Percentiles rank a stretch among this genome's conserved stretches.
These are phyloP conservation scores for Chaetoderma sp. DNA, from an alignment of 2,888 invertebrate genomes.

Conservation along the genomic window DNA sequence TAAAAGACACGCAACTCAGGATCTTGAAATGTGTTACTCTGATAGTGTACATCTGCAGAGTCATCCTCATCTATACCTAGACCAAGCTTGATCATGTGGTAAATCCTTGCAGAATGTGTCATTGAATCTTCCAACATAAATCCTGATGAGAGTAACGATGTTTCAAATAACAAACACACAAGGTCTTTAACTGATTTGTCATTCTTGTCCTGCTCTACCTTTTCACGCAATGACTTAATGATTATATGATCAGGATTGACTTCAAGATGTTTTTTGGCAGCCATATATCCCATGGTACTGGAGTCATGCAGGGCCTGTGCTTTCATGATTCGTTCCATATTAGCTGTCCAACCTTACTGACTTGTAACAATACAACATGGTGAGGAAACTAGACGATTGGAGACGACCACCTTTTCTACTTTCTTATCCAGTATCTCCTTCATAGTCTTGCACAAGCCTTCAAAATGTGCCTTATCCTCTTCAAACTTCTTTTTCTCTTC, in stretches of 20 bases:
- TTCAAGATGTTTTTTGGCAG: constrained; percentile 98
- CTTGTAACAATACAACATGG: constrained; percentile 99
- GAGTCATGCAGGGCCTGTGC: constrained; percentile 97
- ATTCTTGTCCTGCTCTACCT: constrained; percentile 96
- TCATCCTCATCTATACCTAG: no score
- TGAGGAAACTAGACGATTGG: constrained; percentile 95
- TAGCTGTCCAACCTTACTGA: constrained; percentile 99
- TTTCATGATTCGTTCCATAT: constrained; percentile 99
- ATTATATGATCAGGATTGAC: constrained; percentile 97
- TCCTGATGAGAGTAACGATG: constrained; percentile 94
- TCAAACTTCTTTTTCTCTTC: constrained; percentile 97
- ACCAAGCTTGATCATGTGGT: constrained; percentile 98
- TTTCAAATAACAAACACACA: constrained; percentile 95
- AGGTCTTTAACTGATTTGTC: constrained; percentile 99
- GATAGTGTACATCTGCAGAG: no score
- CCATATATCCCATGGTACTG: constrained; percentile 99
- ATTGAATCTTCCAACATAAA: constrained; percentile 94
- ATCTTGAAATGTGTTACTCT: no score
- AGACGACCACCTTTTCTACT: constrained; percentile 97
- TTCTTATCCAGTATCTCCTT: constrained; percentile 98
- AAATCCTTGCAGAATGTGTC: constrained; percentile 91
- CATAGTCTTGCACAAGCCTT: constrained; percentile 82
- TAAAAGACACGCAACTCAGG: no score
- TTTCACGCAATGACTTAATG: constrained; percentile 88
- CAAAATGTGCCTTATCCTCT: constrained; percentile 84